Conservation (phyloP, 1,140 invertebrate species). For the Oncopeltus fasciatus region DNA sequence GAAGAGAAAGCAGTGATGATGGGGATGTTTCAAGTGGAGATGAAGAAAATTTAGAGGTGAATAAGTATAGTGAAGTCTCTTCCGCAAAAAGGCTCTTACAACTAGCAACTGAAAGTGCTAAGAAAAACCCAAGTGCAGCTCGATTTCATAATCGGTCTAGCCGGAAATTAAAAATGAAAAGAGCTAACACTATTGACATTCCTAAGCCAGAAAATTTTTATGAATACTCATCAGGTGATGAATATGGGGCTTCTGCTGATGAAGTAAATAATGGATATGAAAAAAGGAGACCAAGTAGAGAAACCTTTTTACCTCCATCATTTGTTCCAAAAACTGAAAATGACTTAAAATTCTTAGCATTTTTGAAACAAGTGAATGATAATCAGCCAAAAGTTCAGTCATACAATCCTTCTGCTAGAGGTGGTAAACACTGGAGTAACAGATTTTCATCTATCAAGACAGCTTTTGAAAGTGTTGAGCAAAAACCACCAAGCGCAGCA, state of each 20-base stretch:
- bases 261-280: slow-evolving; percentile 11
- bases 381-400: slow-evolving; percentile 20
- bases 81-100: slow-evolving; percentile 26
- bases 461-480: slow-evolving; percentile 47
- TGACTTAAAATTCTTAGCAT: slow-evolving; percentile 67
- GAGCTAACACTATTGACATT: slow-evolving; percentile 77
- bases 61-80: slow-evolving; percentile 18
- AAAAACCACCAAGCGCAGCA: neutral
- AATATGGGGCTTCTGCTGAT: slow-evolving; percentile 22
- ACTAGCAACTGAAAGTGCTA: slow-evolving; percentile 27
- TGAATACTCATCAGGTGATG: slow-evolving; percentile 28
- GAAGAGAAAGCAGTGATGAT: slow-evolving; percentile 20
- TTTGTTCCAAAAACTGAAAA: slow-evolving; percentile 71
- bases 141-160: slow-evolving; percentile 28
- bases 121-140: slow-evolving; percentile 26
- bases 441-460: slow-evolving; percentile 73
- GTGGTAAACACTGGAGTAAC: slow-evolving; percentile 46
- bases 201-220: slow-evolving; percentile 49
- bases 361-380: slow-evolving; percentile 46
- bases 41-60: slow-evolving; percentile 17
- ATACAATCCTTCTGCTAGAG: slow-evolving; percentile 27
- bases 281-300: neutral
- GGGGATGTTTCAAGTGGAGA: slow-evolving; percentile 25
- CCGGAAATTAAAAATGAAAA: slow-evolving; percentile 64
- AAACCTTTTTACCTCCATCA: slow-evolving; percentile 30